Percentiles rank a stretch among this genome's conserved stretches.
Conservation (phyloP, 2,797 vertebrate genomes). For the Phrynocephalus guinanensis region DNA sequence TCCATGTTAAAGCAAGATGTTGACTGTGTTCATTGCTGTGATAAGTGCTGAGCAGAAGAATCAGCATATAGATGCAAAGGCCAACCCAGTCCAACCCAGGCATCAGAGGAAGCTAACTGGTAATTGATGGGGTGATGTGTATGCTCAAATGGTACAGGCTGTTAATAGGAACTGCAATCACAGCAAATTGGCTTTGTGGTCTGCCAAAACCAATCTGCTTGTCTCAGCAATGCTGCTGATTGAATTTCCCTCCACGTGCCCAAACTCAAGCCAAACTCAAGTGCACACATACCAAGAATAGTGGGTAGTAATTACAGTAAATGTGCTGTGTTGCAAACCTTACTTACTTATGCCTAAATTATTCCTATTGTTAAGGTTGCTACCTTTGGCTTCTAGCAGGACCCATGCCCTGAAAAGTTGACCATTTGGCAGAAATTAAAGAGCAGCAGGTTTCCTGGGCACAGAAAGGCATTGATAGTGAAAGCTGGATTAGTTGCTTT, state of each 20-base stretch:
- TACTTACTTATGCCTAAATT: not conserved
- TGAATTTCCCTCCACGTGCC: slow-evolving; percentile 52
- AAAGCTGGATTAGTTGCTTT: not conserved
- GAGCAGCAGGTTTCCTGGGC: not conserved
- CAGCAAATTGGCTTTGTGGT: slow-evolving; percentile 45
- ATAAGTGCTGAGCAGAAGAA: not conserved
- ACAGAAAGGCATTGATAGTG: not conserved
- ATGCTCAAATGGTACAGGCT: not conserved
- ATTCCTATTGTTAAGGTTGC: not conserved
- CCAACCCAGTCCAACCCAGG: not conserved
- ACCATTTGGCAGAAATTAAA: not conserved
- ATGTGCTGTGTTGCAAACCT: not conserved
- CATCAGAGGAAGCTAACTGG: slow-evolving; percentile 30
- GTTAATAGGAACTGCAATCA: slow-evolving; percentile 35
- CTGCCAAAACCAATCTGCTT: slow-evolving; percentile 50
- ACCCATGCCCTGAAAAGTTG: not conserved
- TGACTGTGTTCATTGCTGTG: not conserved
- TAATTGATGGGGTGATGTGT: slow-evolving; percentile 8
- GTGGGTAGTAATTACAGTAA: not conserved
- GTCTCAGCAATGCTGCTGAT: slow-evolving; percentile 53
- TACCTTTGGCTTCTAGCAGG: slow-evolving; percentile 5
- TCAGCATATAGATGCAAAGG: not conserved
- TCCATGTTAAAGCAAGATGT: not conserved
- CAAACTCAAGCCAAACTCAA: not conserved
- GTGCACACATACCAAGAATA: not conserved